These are phyloP conservation scores for Nycticryphes semicollaris DNA, from an alignment of 2,113 vertebrate genomes.

Conservation along the genomic window DNA sequence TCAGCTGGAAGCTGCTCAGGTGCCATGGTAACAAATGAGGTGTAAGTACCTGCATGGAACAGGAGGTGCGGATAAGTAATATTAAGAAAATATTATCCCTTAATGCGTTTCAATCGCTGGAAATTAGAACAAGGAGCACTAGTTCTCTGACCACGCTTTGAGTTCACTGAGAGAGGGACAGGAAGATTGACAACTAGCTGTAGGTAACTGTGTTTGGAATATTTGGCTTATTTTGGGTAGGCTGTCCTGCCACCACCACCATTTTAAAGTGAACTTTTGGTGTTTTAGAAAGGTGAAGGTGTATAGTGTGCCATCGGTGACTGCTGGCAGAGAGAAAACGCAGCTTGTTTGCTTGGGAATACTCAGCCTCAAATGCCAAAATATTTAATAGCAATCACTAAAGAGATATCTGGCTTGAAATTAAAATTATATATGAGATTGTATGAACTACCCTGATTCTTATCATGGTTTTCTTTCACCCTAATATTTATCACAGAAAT, in stretches of 20 bases:
- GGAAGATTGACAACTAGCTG: not conserved
- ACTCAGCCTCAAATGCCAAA: not conserved
- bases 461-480: not conserved
- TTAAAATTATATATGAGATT: not conserved
- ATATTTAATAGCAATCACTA: not conserved
- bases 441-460: not conserved
- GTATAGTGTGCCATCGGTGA: not conserved
- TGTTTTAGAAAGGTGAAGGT: not conserved
- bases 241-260: not conserved
- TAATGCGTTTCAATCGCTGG: not conserved
- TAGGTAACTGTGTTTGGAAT: not conserved
- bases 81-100: conserved; percentile 16
- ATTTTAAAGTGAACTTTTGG: not conserved
- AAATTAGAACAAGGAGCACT: not conserved
- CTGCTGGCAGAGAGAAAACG: not conserved
- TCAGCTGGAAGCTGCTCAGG: conserved; percentile 47
- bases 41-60: conserved; percentile 22
- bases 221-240: not conserved
- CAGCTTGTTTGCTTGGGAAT: not conserved
- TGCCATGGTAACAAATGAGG: conserved; percentile 58
- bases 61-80: not conserved
- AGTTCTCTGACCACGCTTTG: not conserved
- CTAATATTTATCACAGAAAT: not conserved
- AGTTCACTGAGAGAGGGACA: too few species aligned
- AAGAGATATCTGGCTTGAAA: not conserved